Evolutionary conservation across 1,140 invertebrate genomes (phyloP).

Genomic region (Psilanteris sp.): DNA sequence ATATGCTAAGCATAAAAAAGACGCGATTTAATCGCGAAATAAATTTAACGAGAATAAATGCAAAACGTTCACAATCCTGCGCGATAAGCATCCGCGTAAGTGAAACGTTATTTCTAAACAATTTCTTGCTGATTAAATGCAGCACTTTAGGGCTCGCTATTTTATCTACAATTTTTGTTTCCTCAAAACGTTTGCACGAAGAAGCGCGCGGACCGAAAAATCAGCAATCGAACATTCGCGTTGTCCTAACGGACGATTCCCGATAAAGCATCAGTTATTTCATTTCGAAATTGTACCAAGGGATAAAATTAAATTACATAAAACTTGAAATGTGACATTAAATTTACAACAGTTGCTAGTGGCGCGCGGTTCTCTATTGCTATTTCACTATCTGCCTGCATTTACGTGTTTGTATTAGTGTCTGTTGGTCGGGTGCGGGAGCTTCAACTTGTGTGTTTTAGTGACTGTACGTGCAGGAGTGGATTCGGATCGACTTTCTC

Average conservation of each 20-base stretch:
- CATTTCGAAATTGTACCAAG: slow-evolving; percentile 31
- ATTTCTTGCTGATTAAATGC: no score
- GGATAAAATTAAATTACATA: slow-evolving; percentile 56
- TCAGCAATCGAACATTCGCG: background rate
- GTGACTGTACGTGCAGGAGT: background rate
- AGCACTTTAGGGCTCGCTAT: no score
- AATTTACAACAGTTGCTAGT: slow-evolving; percentile 53
- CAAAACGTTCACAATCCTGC: no score
- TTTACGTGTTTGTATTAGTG: background rate
- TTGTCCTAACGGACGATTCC: slow-evolving; percentile 7
- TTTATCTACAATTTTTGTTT: no score
- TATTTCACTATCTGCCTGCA: slow-evolving; percentile 10
- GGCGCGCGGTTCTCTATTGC: slow-evolving; percentile 14
- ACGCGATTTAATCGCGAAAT: no score
- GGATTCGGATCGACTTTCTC: slow-evolving; percentile 31
- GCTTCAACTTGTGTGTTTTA: background rate
- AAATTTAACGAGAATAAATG: no score
- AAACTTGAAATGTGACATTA: slow-evolving; percentile 54
- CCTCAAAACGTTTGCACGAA: no score
- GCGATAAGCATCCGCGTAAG: no score
- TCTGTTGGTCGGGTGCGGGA: background rate
- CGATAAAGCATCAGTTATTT: slow-evolving; percentile 44
- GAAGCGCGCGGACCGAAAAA: background rate
- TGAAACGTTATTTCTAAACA: no score
- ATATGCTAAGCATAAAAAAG: no score